Conservation (phyloP, 2,113 vertebrate genomes). For the Lucifuga dentata region DNA sequence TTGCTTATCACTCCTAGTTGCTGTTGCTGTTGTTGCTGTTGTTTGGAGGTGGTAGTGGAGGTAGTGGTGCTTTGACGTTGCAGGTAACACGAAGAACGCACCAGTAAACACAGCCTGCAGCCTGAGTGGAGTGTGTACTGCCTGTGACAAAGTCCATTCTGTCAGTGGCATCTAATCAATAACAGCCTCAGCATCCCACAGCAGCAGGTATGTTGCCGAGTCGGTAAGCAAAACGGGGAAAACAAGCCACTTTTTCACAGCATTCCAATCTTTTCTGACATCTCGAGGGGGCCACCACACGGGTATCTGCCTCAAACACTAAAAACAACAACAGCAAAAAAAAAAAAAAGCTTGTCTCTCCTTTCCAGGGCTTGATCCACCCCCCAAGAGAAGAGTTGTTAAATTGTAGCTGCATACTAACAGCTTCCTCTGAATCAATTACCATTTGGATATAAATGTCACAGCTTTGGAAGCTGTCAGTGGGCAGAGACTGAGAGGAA, state of each 20-base stretch:
- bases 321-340: constrained; percentile 31
- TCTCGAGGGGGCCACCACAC: constrained; percentile 3
- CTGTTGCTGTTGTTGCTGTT: constrained; percentile 25
- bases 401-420: constrained; percentile 71
- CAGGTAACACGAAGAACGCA: constrained; percentile 36
- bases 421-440: constrained; percentile 77
- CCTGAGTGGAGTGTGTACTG: constrained; percentile 32
- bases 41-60: neutral
- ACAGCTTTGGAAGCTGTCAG: constrained; percentile 70
- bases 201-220: neutral
- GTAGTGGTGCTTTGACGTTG: constrained; percentile 28
- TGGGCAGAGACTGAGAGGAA: constrained; percentile 61
- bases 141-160: constrained; percentile 67
- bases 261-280: constrained; percentile 15
- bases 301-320: constrained; percentile 22
- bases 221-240: constrained; percentile 37
- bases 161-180: constrained; percentile 66
- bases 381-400: constrained; percentile 52
- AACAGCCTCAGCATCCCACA: constrained; percentile 39
- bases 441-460: constrained; percentile 81
- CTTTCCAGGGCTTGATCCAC: constrained; percentile 41
- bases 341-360: constrained; percentile 15
- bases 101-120: constrained; percentile 67
- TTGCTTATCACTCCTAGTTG: constrained; percentile 32
- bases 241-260: constrained; percentile 46